Conservation (phyloP, 2,888 invertebrate species). For the Geotrupes spiniger region DNA sequence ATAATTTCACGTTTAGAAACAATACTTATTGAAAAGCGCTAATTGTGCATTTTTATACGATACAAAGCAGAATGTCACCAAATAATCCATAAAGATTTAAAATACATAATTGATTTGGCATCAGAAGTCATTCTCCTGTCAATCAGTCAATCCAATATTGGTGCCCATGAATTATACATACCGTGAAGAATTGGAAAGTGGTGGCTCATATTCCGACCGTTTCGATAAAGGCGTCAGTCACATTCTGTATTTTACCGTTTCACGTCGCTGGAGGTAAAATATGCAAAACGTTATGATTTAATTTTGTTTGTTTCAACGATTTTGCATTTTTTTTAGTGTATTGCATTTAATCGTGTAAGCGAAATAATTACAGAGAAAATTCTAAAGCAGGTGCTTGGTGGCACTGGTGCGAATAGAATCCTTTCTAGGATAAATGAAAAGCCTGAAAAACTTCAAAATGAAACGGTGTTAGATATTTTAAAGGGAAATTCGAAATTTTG, state of each 20-base stretch:
- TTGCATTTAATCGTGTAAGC: too few relatives aligned
- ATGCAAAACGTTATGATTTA: too few relatives aligned
- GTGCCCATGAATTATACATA: constrained; percentile 37
- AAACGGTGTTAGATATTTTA: constrained; percentile 28
- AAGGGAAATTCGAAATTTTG: constrained; percentile 28
- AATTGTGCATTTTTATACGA: too few relatives aligned
- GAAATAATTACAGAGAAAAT: too few relatives aligned
- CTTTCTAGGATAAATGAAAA: not conserved
- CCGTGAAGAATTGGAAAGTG: constrained; percentile 32
- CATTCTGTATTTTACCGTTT: too few relatives aligned
- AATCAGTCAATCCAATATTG: constrained; percentile 36
- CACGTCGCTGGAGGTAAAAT: too few relatives aligned
- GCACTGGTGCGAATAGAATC: not conserved
- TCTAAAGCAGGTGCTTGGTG: not conserved
- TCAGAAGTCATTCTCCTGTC: constrained; percentile 35
- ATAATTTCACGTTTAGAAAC: too few relatives aligned
- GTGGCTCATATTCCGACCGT: not conserved
- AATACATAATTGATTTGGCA: constrained; percentile 35
- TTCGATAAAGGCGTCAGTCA: too few relatives aligned
- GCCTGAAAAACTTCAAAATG: constrained; percentile 26
- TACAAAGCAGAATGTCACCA: too few relatives aligned
- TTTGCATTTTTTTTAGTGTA: too few relatives aligned
- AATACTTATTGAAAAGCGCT: too few relatives aligned
- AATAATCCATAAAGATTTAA: constrained; percentile 20
- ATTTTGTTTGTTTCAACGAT: too few relatives aligned